These are phyloP conservation scores for Sarcophaga bullata DNA, from an alignment of 1,140 invertebrate species.

Conservation along the genomic window DNA sequence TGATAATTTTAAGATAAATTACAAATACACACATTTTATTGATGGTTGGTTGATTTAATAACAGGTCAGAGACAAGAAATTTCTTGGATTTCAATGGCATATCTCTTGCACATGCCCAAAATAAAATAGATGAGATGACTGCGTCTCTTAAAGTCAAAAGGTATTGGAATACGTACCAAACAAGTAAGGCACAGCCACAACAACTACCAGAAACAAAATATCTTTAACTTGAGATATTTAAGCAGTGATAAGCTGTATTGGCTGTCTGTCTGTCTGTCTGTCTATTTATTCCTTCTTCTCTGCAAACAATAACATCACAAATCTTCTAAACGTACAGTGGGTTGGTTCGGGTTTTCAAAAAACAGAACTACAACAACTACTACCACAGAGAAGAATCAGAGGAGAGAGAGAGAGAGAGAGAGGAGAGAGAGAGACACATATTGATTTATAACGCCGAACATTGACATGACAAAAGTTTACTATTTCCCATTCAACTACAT, in stretches of 20 bases:
- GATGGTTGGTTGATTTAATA: slow-evolving; percentile 33
- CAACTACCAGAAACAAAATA: background rate
- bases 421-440: background rate
- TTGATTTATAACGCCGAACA: slow-evolving; percentile 38
- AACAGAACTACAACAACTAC: too few relatives aligned
- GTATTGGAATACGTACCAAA: background rate
- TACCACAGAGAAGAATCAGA: background rate
- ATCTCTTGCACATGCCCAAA: slow-evolving; percentile 17
- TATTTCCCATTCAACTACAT: too few relatives aligned
- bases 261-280: background rate
- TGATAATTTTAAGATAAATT: slow-evolving; percentile 40
- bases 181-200: too few relatives aligned
- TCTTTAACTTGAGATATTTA: slow-evolving; percentile 32
- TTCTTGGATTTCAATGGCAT: background rate
- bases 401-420: background rate
- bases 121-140: slow-evolving; percentile 39
- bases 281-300: background rate
- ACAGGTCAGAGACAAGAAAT: slow-evolving; percentile 17
- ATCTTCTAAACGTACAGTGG: background rate
- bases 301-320: background rate
- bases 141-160: background rate
- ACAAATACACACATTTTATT: slow-evolving; percentile 36
- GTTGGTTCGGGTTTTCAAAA: background rate
- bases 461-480: slow-evolving; percentile 34
- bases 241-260: slow-evolving; percentile 29